These are phyloP conservation scores for Ptychobarbus kaznakovi DNA, from an alignment of 2,797 vertebrate species.

Conservation along the genomic window DNA sequence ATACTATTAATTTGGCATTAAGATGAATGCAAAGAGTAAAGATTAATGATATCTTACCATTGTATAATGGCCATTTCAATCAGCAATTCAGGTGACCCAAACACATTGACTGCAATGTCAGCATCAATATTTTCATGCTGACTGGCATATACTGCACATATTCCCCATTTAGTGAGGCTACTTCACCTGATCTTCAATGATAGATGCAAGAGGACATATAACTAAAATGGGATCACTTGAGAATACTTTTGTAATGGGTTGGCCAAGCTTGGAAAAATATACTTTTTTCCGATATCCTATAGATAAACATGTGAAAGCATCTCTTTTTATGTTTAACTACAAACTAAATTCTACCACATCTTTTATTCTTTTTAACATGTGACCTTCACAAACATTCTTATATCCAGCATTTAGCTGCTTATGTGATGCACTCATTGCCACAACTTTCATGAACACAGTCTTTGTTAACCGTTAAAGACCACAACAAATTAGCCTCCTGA, in stretches of 20 bases:
- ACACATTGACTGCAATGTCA: background rate
- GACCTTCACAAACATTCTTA: background rate
- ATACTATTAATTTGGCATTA: too few species aligned
- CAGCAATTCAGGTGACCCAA: background rate
- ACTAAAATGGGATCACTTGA: background rate
- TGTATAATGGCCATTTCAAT: background rate
- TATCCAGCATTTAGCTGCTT: background rate
- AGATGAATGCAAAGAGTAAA: background rate
- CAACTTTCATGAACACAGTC: background rate
- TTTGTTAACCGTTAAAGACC: background rate
- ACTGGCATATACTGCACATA: background rate
- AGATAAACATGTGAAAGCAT: background rate
- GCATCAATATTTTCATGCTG: background rate
- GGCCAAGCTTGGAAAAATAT: background rate
- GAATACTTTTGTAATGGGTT: background rate
- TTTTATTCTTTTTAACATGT: background rate
- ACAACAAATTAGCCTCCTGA: background rate
- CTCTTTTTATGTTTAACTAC: background rate
- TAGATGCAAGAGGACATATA: background rate
- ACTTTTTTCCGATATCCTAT: background rate
- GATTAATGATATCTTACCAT: background rate
- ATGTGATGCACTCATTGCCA: background rate
- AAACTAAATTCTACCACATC: background rate
- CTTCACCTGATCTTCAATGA: background rate
- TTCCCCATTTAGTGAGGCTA: background rate